Percentiles rank a stretch among this genome's conserved stretches.
phyloP scores from a whole-genome alignment of 1,140 invertebrate species.

The Pseudomyrmex gracilis region DNA sequence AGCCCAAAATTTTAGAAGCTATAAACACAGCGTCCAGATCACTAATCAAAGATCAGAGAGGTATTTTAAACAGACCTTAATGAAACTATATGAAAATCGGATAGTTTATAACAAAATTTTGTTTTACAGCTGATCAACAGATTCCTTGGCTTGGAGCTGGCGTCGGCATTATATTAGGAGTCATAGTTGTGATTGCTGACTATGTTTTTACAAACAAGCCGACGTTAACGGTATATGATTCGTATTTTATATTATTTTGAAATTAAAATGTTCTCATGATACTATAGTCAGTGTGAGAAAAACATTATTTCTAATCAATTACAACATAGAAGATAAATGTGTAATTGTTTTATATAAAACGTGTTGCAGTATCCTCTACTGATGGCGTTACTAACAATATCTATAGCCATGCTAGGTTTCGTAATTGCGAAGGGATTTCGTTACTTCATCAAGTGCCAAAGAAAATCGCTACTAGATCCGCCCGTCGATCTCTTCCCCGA shows the following conservation, averaged over 20 bases:
- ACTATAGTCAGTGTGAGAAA: too few relatives aligned
- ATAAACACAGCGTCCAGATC: conserved; percentile 88
- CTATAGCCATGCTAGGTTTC: conserved; percentile 87
- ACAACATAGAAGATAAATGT: too few relatives aligned
- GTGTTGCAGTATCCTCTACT: conserved; percentile 86
- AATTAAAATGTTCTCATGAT: neutral
- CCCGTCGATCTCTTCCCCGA: conserved; percentile 84
- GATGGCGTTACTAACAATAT: conserved; percentile 87
- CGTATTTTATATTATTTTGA: conserved; percentile 21
- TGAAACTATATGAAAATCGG: neutral
- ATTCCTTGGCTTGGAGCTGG: conserved; percentile 91
- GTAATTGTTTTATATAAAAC: conserved; percentile 40
- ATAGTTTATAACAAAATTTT: conserved; percentile 31
- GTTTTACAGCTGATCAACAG: conserved; percentile 89
- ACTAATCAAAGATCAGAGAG: conserved; percentile 86
- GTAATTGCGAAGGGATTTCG: conserved; percentile 86
- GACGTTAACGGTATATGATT: conserved; percentile 87
- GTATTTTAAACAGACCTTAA: conserved; percentile 67
- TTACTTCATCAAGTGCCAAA: conserved; percentile 86
- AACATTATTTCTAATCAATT: too few relatives aligned
- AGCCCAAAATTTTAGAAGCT: conserved; percentile 88
- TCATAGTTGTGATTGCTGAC: conserved; percentile 90
- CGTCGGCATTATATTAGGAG: conserved; percentile 90
- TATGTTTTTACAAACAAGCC: conserved; percentile 89
- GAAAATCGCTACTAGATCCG: conserved; percentile 86